phyloP scores from a whole-genome alignment of 2,888 invertebrate species.

The Ectobius pallidus region DNA sequence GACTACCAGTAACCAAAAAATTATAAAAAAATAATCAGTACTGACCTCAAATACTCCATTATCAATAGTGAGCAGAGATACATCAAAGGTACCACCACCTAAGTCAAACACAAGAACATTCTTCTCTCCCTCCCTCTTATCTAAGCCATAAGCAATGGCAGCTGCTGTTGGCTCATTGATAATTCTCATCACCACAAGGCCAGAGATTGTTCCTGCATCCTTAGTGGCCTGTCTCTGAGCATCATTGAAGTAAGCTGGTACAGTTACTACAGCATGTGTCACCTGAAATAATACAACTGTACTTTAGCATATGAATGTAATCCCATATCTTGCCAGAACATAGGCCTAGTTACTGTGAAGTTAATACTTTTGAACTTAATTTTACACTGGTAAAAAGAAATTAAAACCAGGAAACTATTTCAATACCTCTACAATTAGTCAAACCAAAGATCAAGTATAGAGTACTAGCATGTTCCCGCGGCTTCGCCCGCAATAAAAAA shows the following conservation, averaged over 20 bases:
- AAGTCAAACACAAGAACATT: constrained; percentile 98
- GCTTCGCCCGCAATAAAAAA: too few relatives aligned
- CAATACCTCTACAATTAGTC: too few relatives aligned
- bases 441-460: too few relatives aligned
- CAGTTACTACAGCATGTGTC: constrained; percentile 88
- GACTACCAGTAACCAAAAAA: too few relatives aligned
- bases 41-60: constrained; percentile 94
- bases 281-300: constrained; percentile 56
- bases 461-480: too few relatives aligned
- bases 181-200: constrained; percentile 91
- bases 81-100: constrained; percentile 99
- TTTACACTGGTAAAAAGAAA: too few relatives aligned
- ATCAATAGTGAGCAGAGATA: constrained; percentile 96
- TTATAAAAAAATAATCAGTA: too few relatives aligned
- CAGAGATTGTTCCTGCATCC: constrained; percentile 96
- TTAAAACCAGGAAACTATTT: too few relatives aligned
- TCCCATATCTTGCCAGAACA: too few relatives aligned
- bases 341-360: too few relatives aligned
- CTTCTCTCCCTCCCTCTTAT: constrained; percentile 97
- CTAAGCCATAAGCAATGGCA: constrained; percentile 95
- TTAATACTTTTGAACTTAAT: too few relatives aligned
- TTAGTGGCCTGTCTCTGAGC: constrained; percentile 99
- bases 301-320: too few relatives aligned
- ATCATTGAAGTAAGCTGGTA: constrained; percentile 99
- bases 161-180: constrained; percentile 98